Evolutionary conservation across 1,140 invertebrate species (phyloP).

Genomic region (Bathynomus jamesi): DNA sequence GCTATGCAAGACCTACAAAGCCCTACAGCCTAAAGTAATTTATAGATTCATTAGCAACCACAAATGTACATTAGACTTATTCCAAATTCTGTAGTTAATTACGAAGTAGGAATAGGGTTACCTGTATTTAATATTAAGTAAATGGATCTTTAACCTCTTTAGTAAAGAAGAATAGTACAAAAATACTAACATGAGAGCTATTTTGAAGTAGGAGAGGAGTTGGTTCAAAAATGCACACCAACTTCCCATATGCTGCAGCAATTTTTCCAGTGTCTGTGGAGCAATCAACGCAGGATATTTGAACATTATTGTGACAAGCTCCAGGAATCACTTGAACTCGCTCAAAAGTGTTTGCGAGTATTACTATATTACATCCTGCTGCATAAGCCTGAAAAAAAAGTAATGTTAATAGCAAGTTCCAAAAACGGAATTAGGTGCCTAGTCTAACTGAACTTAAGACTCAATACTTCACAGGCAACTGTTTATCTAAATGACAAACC

Average conservation of each 20-base stretch:
- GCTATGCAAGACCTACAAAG: no score
- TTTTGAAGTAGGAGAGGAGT: slow-evolving; percentile 56
- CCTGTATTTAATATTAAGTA: no score
- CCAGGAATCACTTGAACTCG: slow-evolving; percentile 98
- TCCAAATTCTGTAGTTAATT: no score
- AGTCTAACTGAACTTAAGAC: not conserved
- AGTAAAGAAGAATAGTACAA: no score
- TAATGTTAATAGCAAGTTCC: slow-evolving; percentile 16
- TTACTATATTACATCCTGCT: slow-evolving; percentile 96
- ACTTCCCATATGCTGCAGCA: slow-evolving; percentile 91
- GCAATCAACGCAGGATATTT: slow-evolving; percentile 93
- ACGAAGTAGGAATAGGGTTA: no score
- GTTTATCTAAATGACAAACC: not conserved
- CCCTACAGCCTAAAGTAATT: no score
- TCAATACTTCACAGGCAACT: not conserved
- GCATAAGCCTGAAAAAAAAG: slow-evolving; percentile 81
- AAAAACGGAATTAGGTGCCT: not conserved
- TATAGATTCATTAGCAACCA: no score
- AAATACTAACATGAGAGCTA: slow-evolving; percentile 68
- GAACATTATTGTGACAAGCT: slow-evolving; percentile 86
- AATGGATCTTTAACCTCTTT: no score
- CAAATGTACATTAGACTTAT: no score
- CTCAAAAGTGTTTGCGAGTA: slow-evolving; percentile 93
- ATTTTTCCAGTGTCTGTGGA: slow-evolving; percentile 98
- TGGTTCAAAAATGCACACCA: slow-evolving; percentile 94